Evolutionary conservation across 1,140 invertebrate species (phyloP).

Genomic region (Manduca sexta): DNA sequence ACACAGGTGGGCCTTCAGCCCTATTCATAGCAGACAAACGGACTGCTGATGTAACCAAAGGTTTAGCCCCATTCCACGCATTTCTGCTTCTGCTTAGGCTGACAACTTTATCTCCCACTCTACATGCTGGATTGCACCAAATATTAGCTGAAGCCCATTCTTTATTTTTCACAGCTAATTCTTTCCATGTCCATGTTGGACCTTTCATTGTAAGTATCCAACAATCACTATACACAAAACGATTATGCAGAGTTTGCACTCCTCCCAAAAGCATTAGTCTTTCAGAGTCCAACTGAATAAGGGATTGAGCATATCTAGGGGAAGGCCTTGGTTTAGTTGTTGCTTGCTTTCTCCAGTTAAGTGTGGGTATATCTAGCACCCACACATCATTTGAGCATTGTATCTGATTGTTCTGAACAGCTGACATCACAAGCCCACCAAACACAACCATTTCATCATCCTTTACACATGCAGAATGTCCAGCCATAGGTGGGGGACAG

Average conservation of each 20-base stretch:
- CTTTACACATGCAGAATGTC: constrained; percentile 94
- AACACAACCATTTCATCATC: constrained; percentile 93
- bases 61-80: constrained; percentile 65
- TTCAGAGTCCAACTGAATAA: constrained; percentile 81
- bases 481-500: constrained; percentile 87
- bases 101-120: constrained; percentile 78
- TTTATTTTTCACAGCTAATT: constrained; percentile 82
- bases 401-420: constrained; percentile 69
- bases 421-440: constrained; percentile 79
- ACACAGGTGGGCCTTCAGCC: constrained; percentile 49
- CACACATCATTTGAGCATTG: constrained; percentile 90
- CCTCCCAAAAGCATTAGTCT: constrained; percentile 84
- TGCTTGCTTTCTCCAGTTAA: constrained; percentile 84
- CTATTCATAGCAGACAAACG: constrained; percentile 55
- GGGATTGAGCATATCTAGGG: constrained; percentile 92
- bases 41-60: constrained; percentile 62
- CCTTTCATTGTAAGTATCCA: constrained; percentile 79
- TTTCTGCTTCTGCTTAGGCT: constrained; percentile 76
- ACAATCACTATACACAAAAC: constrained; percentile 76
- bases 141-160: constrained; percentile 88
- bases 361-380: constrained; percentile 87
- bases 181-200: constrained; percentile 86
- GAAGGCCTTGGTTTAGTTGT: constrained; percentile 81
- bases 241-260: constrained; percentile 70
- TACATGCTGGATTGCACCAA: constrained; percentile 95